Base-by-base conservation (phyloP, 2,888 invertebrate species). In the Tetragnatha montana region DNA sequence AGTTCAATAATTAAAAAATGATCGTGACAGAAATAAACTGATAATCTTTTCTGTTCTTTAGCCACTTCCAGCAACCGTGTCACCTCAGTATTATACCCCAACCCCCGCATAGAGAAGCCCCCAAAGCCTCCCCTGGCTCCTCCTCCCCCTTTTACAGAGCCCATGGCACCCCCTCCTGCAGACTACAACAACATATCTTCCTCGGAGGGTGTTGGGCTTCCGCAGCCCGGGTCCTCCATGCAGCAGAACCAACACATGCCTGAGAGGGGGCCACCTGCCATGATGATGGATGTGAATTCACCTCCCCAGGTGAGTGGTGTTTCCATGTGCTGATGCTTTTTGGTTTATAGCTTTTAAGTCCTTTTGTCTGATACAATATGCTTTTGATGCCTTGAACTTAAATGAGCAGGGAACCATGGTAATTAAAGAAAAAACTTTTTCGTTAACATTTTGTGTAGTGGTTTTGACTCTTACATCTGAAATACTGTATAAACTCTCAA, bases 1-100 rank as follows among this genome's bases (percentile, higher is more conserved):
- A 35, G 4, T 35, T 35, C 35, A 35, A 35, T 35, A 4, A 35
- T 35, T 1, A 4, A 35, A 35, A 35, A 35, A 35, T 2, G 4
- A 35, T 35, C 35, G 1, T 4, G 35, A 35, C 35, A 35, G 35
- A 35, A 35, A 35, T 4, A 35, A 35, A 35, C 35, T 35, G 35
- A 35, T 35, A 1, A 2, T 17, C 12, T 35, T n/a, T 22, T 22
- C 50, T 12, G 19, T 47, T 22, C 71, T n/a, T 17, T 69, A 70
- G 71, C 19, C 14, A 75, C 88, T 75, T 70, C 88, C 14, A 89
- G 60, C 70, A 69, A 69, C 17, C 84, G 75, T 47, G 71, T 74
- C 22, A 89, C 74, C 60, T 35, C 88, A 89, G 88, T 89, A 89
- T 89, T 88, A 83, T 88, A 80, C 22, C 7, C 84, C n/a, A 89